phyloP scores from a whole-genome alignment of 2,113 vertebrate genomes.

The Hymenochirus boettgeri region DNA sequence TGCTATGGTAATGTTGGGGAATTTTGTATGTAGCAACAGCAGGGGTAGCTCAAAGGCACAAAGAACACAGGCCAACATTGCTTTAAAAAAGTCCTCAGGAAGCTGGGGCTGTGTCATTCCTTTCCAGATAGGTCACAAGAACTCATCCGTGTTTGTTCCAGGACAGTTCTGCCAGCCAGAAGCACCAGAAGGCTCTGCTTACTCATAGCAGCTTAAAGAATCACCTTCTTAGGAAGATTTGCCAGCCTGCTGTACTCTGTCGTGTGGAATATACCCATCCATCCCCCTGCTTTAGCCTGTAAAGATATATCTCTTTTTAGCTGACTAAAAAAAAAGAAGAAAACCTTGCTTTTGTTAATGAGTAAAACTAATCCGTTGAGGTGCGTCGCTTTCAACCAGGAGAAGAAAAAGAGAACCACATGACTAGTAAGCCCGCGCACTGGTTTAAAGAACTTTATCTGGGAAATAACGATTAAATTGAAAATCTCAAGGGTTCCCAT shows the following conservation, averaged over 20 bases:
- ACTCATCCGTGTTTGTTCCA: constrained; percentile 30
- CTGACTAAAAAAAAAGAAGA: background rate
- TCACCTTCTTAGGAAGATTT: constrained; percentile 41
- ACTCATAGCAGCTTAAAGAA: constrained; percentile 17
- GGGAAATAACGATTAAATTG: background rate
- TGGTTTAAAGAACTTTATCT: constrained; percentile 14
- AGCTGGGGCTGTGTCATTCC: constrained; percentile 17
- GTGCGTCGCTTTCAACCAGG: background rate
- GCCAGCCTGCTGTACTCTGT: constrained; percentile 19
- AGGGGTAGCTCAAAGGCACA: constrained; percentile 51
- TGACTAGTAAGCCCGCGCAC: constrained; percentile 5
- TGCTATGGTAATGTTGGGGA: constrained; percentile 51
- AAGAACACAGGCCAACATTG: constrained; percentile 11
- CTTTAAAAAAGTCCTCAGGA: constrained; percentile 16
- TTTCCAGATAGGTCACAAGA: constrained; percentile 12
- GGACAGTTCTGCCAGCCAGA: constrained; percentile 30
- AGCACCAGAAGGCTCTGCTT: constrained; percentile 31
- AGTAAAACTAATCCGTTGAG: background rate
- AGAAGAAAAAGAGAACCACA: background rate
- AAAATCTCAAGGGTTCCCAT: constrained; percentile 51
- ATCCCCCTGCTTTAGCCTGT: background rate
- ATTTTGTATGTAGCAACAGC: constrained; percentile 56
- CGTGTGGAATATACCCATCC: background rate
- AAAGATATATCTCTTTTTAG: background rate
- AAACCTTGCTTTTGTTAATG: background rate